These are phyloP conservation scores for Riparia riparia DNA, from an alignment of 2,113 vertebrate genomes.

Conservation along the genomic window DNA sequence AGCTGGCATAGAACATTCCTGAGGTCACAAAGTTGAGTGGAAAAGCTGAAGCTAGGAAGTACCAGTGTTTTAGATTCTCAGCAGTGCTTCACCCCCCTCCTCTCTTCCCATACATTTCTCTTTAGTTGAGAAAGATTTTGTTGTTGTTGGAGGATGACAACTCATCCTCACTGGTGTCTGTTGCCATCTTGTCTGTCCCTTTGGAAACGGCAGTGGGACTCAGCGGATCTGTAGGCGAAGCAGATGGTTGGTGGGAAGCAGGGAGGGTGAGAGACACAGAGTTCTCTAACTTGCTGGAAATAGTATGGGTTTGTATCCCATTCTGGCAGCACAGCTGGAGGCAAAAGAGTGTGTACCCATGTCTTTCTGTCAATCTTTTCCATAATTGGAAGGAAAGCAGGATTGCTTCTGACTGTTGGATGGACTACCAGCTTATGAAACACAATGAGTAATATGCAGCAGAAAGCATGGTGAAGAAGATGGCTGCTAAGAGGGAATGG, in stretches of 20 bases:
- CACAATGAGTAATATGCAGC: background rate
- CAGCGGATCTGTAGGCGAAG: background rate
- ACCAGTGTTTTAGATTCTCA: background rate
- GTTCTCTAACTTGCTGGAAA: background rate
- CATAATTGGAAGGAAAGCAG: background rate
- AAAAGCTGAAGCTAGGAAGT: background rate
- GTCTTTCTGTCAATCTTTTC: background rate
- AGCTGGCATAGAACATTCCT: background rate
- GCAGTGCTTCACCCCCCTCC: background rate
- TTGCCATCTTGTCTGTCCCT: background rate
- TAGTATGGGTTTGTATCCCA: background rate
- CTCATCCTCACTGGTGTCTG: background rate
- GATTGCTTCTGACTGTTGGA: background rate
- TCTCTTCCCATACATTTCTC: background rate
- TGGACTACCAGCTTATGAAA: background rate
- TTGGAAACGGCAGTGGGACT: background rate
- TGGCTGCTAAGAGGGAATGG: background rate
- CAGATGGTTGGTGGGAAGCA: background rate
- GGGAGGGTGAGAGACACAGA: background rate
- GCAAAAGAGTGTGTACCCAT: background rate
- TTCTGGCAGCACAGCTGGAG: conserved; percentile 2
- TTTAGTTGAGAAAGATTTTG: background rate
- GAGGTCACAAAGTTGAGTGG: background rate
- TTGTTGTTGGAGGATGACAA: background rate
- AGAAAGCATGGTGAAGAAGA: background rate